phyloP scores from a whole-genome alignment of 2,113 vertebrate genomes.

The Taurulus bubalis region DNA sequence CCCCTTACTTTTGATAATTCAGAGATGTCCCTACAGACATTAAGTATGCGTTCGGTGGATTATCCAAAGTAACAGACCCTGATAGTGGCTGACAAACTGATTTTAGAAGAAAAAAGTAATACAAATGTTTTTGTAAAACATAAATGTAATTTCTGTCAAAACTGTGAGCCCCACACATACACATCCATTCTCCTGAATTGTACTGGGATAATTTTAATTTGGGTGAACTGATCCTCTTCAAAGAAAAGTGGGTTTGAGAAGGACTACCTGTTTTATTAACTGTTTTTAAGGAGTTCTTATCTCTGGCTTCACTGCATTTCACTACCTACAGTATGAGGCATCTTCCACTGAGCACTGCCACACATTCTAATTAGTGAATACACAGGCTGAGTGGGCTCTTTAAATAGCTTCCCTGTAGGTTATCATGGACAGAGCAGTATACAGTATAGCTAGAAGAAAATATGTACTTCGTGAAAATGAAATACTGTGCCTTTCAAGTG shows the following conservation, averaged over 20 bases:
- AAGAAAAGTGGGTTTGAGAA: conserved; percentile 24
- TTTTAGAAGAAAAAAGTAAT: background rate
- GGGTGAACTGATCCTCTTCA: background rate
- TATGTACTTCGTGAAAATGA: background rate
- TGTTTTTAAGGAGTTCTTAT: conserved; percentile 40
- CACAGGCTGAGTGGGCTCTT: conserved; percentile 50
- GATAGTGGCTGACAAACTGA: background rate
- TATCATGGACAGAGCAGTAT: conserved; percentile 21
- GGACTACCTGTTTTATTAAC: conserved; percentile 27
- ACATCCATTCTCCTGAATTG: background rate
- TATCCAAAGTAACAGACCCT: background rate
- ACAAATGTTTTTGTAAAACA: conserved; percentile 2
- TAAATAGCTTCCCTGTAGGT: conserved; percentile 60
- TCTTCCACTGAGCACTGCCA: conserved; percentile 51
- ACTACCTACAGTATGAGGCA: conserved; percentile 31
- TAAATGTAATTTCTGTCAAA: background rate
- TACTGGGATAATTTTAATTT: background rate
- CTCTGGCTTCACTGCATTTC: conserved; percentile 37
- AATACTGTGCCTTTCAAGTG: conserved; percentile 9
- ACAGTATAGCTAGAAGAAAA: conserved; percentile 23
- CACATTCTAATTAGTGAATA: conserved; percentile 66
- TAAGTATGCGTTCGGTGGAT: background rate
- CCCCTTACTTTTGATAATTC: background rate
- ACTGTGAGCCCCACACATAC: background rate
- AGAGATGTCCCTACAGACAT: background rate